Percentiles rank a stretch among this genome's conserved stretches.
Evolutionary conservation across 2,888 invertebrate species (phyloP).

Genomic region (Pasiphila rectangulata): DNA sequence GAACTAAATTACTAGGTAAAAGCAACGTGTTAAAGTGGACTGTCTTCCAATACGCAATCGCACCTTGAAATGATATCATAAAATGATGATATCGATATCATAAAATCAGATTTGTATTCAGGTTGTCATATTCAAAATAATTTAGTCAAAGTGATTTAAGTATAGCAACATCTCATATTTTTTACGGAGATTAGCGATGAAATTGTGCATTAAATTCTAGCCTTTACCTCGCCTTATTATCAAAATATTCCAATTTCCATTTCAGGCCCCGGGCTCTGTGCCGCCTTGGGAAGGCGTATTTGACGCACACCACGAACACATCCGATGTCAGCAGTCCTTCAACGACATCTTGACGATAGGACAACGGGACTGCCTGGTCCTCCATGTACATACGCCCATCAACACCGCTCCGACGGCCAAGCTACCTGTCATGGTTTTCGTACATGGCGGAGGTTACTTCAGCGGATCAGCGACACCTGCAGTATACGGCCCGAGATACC

Average conservation of each 20-base stretch:
- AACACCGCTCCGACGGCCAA: constrained; percentile 30
- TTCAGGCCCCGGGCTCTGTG: constrained; percentile 63
- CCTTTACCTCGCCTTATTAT: no score
- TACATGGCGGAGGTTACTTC: constrained; percentile 68
- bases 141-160: no score
- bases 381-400: constrained; percentile 61
- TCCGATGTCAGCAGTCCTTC: constrained; percentile 52
- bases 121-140: no score
- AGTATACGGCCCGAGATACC: constrained; percentile 60
- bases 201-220: no score
- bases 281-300: constrained; percentile 57
- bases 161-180: no score
- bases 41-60: no score
- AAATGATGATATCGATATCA: no score
- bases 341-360: constrained; percentile 39
- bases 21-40: no score
- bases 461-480: constrained; percentile 50
- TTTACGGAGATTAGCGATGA: no score
- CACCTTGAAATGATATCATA: no score
- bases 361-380: constrained; percentile 51
- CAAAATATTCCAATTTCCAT: neutral
- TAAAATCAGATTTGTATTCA: no score
- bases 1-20: no score
- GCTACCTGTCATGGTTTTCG: constrained; percentile 65
- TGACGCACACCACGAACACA: constrained; percentile 57